These are phyloP conservation scores for Celastrina argiolus DNA, from an alignment of 2,888 invertebrate genomes.

Conservation along the genomic window DNA sequence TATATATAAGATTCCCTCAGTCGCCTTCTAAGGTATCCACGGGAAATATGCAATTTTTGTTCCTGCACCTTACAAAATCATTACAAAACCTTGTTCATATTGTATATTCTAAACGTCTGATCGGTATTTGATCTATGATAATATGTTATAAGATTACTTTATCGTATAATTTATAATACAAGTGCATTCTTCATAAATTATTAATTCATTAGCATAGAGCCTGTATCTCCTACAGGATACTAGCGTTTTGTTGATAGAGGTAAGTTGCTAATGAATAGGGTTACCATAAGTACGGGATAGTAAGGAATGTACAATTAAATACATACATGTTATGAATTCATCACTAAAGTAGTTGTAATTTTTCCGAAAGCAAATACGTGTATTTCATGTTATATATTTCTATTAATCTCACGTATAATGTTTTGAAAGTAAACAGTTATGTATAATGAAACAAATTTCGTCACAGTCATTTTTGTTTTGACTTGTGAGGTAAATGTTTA, in stretches of 20 bases:
- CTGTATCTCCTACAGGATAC: not conserved
- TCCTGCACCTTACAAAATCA: too few relatives aligned
- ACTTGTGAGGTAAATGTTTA: too few relatives aligned
- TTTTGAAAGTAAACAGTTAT: not conserved
- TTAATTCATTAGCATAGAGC: conserved; percentile 10
- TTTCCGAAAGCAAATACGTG: not conserved
- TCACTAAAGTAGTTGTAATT: not conserved
- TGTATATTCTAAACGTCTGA: too few relatives aligned
- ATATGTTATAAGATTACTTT: not conserved
- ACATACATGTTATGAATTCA: not conserved
- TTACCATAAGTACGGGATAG: not conserved
- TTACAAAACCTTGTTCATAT: not conserved
- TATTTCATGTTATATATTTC: not conserved
- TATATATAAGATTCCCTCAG: too few relatives aligned
- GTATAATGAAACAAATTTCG: not conserved
- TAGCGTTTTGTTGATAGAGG: conserved; percentile 2
- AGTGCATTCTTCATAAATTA: conserved; percentile 6
- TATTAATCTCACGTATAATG: not conserved
- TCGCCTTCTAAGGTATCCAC: too few relatives aligned
- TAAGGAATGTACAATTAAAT: not conserved
- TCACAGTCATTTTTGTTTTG: not conserved
- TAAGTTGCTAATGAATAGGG: not conserved
- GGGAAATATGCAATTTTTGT: too few relatives aligned
- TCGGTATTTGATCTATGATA: not conserved
- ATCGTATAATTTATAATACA: not conserved